Base-by-base conservation (phyloP, 2,888 invertebrate genomes). In the Parelbella ahira region DNA sequence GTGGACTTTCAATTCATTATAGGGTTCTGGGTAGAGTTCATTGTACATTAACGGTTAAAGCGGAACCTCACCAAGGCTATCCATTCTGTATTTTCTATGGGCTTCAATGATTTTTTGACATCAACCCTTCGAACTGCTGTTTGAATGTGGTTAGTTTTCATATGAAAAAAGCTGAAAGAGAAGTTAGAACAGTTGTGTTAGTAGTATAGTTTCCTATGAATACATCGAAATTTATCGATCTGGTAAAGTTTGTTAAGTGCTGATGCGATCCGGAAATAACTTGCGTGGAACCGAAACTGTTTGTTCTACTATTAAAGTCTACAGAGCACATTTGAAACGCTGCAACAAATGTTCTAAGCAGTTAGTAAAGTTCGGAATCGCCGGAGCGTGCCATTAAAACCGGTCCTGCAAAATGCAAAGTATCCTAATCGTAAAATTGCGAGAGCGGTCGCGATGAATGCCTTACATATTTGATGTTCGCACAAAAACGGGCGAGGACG, bases 391-490 rank as follows among this genome's bases (percentile, higher is more conserved):
- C 39, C 20, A 39, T 39, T 32, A 39, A 39, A 39, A 9, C 25
- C 15, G 10, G 18, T 39, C 44, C 36, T 47, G 33, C 24, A 43
- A 38, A 39, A 45, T 43, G 44, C 42, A 49, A 41, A 48, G 34
- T 36, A 42, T 51, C 46, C 39, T 49, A 39, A 44, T 33, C 43
- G 28, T 49, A 45, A 50, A 50, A 46, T 43, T 49, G 50, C 44
- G 43, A 44, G 44, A 46, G 47, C 48, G 39, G 39, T 29, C 37
- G 48, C 44, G 47, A 51, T 41, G 45, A 51, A 63, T 60, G 54
- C 47, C 47, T 53, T 58, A 63, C 55, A 66, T 61, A 65, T 65
- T 68, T 65, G 64, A 68, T 68, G 63, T 60, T 60, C 55, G 53
- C 58, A 61, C 60, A 61, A 62, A 64, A 58, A 60, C 46, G 47